Conservation (phyloP, 1,140 invertebrate genomes). For the Portunus trituberculatus region DNA sequence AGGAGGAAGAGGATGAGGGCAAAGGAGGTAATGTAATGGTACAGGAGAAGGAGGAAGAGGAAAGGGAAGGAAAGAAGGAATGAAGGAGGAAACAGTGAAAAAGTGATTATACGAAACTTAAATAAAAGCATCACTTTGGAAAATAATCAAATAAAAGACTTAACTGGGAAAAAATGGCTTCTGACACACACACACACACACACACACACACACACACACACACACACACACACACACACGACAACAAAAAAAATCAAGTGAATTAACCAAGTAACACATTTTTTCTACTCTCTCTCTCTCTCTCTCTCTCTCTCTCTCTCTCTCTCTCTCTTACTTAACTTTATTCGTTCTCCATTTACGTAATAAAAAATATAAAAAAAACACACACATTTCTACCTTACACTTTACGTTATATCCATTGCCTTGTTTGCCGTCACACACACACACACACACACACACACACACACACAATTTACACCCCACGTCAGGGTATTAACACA, state of each 20-base stretch:
- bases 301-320: neutral
- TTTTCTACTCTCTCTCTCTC: neutral
- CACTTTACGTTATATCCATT: too few species aligned
- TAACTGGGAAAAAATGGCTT: neutral
- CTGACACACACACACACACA: slow-evolving; percentile 6
- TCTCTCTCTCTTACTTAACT: neutral
- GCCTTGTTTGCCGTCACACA: neutral
- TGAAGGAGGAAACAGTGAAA: neutral
- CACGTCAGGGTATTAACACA: too few species aligned
- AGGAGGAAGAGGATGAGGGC: neutral
- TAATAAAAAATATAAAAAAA: too few species aligned
- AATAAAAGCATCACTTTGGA: neutral
- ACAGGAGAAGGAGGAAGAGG: neutral
- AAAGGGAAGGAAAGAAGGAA: neutral
- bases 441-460: slow-evolving; percentile 32
- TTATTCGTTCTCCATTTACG: too few species aligned
- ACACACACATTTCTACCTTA: too few species aligned
- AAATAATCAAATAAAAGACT: neutral
- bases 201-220: neutral
- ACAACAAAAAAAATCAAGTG: neutral
- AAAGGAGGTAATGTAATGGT: too few species aligned
- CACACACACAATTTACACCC: neutral
- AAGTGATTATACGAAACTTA: neutral
- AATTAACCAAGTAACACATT: too few species aligned
- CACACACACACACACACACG: neutral